Base-by-base conservation (phyloP, 2,888 invertebrate genomes). In the Allacma fusca region DNA sequence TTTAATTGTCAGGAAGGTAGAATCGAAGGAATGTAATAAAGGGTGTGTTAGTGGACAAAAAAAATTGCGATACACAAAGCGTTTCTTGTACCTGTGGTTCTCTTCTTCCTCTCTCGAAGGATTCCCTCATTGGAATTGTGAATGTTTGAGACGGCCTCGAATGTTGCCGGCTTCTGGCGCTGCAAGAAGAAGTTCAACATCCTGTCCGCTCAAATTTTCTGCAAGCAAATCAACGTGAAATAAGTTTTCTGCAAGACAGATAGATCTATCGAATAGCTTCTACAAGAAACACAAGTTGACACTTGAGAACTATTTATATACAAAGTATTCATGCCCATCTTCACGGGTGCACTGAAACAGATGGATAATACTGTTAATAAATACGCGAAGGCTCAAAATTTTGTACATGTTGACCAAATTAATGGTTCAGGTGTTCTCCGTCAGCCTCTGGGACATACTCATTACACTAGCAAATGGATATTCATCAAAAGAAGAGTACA, bases 151-250 rank as follows among this genome's bases (percentile, higher is more conserved):
- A 26, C 62, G 62, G 62, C 62, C 62, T 62, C 62, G 62, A 62
- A 62, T 7, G 24, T 62, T 62, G 62, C 62, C 62, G 62, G 62
- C 62, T 62, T 62, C 62, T 62, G 62, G 23, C 62, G 62, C 62
- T 23, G 23, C 23, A 26, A 62, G 62, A 62, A 62, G 62, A 62
- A 62, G 62, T 62, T 62, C 62, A 62, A 62, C 62, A 62, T 62
- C 62, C 62, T 62, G 50, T 13, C 50, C 50, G 50, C 19, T 50
- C 50, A 34, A 9, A 34, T 50, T 50, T 50, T 50, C 16, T 50
- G 50, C n/a, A 50, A 50, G n/a, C 16, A 50, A 50, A 50, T 50
- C 50, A 50, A 50, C 50, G 50, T 16, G 19, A 50, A n/a, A 34
- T 34, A 34, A 34, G 9, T 34, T 34, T 34, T 34, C 4, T 34